Percentiles rank a stretch among this genome's conserved stretches.
Evolutionary conservation across 2,888 invertebrate species (phyloP).

Genomic region (Crepidodera aurea): DNA sequence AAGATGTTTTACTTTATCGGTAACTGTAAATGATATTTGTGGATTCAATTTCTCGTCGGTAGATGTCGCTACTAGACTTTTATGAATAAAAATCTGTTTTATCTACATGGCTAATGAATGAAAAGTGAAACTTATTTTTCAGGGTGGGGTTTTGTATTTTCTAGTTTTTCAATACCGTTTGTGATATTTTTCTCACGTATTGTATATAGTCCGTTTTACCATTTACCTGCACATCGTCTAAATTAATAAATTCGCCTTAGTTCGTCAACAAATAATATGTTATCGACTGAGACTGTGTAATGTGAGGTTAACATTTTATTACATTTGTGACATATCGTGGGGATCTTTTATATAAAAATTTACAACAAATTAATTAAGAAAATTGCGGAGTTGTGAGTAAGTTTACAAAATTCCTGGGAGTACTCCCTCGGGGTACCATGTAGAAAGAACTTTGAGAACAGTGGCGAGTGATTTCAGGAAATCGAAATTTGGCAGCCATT

Average conservation of each 20-base stretch:
- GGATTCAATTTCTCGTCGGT: neutral
- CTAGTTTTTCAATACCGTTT: slow-evolving; percentile 36
- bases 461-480: slow-evolving; percentile 39
- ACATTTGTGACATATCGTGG: slow-evolving; percentile 42
- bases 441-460: slow-evolving; percentile 32
- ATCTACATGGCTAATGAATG: slow-evolving; percentile 29
- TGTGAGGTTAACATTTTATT: slow-evolving; percentile 42
- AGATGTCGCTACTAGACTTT: neutral
- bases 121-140: slow-evolving; percentile 44
- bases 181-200: slow-evolving; percentile 32
- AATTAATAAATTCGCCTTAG: neutral
- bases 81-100: slow-evolving; percentile 21
- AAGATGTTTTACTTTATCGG: too few relatives aligned
- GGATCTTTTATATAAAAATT: slow-evolving; percentile 25
- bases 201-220: slow-evolving; percentile 10
- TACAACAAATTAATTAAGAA: slow-evolving; percentile 6
- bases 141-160: slow-evolving; percentile 49
- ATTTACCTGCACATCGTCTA: neutral
- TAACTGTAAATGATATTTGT: too few relatives aligned
- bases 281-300: slow-evolving; percentile 38
- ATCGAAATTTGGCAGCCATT: slow-evolving; percentile 44
- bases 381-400: neutral
- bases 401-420: slow-evolving; percentile 1
- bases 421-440: slow-evolving; percentile 16
- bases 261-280: slow-evolving; percentile 29